Conservation (phyloP, 2,797 vertebrate species). For the Pteropus rufus region DNA sequence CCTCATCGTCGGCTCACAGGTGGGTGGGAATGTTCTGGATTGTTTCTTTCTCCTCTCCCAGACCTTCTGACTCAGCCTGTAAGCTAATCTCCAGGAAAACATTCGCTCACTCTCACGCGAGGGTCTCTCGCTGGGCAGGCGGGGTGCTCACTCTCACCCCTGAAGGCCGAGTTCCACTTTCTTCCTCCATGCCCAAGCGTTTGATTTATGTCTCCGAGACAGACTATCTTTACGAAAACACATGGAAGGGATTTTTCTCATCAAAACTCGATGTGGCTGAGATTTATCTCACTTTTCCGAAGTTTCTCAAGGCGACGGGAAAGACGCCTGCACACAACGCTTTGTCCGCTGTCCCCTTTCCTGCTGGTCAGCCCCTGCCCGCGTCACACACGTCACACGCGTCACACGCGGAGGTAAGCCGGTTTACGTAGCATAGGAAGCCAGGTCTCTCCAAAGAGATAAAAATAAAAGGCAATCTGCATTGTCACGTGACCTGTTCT, state of each 20-base stretch:
- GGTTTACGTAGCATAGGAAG: neutral
- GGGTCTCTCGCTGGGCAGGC: neutral
- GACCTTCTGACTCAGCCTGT: neutral
- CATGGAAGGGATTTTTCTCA: neutral
- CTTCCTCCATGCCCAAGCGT: neutral
- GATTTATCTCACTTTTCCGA: neutral
- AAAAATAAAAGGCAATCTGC: neutral
- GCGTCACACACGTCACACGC: too few species aligned
- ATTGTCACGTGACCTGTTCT: rapidly evolving
- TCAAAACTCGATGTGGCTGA: neutral
- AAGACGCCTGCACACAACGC: too few species aligned
- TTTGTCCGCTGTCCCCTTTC: too few species aligned
- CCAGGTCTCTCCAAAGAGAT: neutral
- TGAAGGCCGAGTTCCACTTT: neutral
- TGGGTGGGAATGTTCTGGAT: rapidly evolving
- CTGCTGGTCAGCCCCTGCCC: too few species aligned
- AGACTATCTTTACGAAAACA: neutral
- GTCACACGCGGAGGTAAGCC: too few species aligned
- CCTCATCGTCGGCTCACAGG: rapidly evolving
- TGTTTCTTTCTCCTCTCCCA: neutral
- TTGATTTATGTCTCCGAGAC: neutral
- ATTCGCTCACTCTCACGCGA: neutral
- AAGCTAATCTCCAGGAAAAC: neutral
- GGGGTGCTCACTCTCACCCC: neutral
- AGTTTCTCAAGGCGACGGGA: too few species aligned